phyloP scores from a whole-genome alignment of 2,888 invertebrate genomes.

The Barypeithes pellucidus region DNA sequence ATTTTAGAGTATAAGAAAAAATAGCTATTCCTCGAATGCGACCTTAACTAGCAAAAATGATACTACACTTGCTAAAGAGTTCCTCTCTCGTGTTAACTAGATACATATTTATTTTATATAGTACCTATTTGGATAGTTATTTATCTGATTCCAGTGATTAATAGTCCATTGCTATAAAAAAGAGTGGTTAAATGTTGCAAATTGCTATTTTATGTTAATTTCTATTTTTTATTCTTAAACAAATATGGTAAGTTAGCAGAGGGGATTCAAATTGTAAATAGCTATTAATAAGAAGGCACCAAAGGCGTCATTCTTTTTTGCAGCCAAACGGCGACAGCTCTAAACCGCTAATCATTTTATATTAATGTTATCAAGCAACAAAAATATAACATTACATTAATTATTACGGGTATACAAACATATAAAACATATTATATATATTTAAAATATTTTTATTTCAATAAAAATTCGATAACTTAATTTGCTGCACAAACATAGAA shows the following conservation, averaged over 20 bases:
- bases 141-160: conserved; percentile 23
- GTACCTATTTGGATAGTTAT: not conserved
- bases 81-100: conserved; percentile 36
- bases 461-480: too few species aligned
- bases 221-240: not conserved
- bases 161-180: conserved; percentile 8
- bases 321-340: too few species aligned
- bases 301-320: too few species aligned
- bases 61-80: conserved; percentile 35
- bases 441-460: too few species aligned
- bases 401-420: too few species aligned
- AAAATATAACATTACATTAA: too few species aligned
- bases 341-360: too few species aligned
- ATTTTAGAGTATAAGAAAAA: conserved; percentile 22
- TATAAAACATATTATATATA: too few species aligned
- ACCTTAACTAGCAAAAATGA: conserved; percentile 33
- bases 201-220: conserved; percentile 6
- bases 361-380: too few species aligned
- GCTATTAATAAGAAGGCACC: not conserved
- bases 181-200: conserved; percentile 11
- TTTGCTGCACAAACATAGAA: too few species aligned
- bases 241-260: not conserved
- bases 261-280: not conserved
- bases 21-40: conserved; percentile 16
- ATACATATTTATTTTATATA: conserved; percentile 29